phyloP scores from a whole-genome alignment of 2,888 invertebrate species.

The Chironomus riparius region DNA sequence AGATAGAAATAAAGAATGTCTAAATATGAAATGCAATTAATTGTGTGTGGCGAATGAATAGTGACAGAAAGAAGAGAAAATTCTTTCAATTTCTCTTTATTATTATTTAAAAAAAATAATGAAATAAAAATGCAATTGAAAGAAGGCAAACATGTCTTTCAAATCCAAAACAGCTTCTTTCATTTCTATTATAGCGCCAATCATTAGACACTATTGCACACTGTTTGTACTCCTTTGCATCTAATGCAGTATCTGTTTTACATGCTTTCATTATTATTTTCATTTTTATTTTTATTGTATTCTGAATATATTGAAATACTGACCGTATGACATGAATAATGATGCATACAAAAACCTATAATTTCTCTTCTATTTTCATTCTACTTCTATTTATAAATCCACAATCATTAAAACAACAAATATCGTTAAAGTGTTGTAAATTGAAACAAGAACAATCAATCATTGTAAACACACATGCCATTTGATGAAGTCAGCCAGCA shows the following conservation, averaged over 20 bases:
- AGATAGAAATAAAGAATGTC: not conserved
- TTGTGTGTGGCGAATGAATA: not conserved
- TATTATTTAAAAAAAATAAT: not conserved
- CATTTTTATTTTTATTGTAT: not conserved
- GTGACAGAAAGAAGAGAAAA: not conserved
- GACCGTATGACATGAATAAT: conserved; percentile 3
- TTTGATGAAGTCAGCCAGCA: not conserved
- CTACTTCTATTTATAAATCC: not conserved
- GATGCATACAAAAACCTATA: not conserved
- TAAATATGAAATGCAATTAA: conserved; percentile 18
- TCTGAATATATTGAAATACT: too few species aligned
- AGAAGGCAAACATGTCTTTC: not conserved
- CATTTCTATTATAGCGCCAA: conserved; percentile 16
- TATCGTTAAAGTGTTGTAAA: too few species aligned
- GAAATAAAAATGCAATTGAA: too few species aligned
- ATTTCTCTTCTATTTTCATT: not conserved
- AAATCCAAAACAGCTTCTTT: conserved; percentile 6
- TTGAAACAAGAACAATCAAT: too few species aligned
- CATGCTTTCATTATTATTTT: not conserved
- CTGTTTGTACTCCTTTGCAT: not conserved
- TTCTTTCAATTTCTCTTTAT: not conserved
- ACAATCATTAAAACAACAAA: not conserved
- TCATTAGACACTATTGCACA: conserved; percentile 3
- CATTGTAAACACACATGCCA: too few species aligned
- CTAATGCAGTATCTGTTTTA: not conserved